phyloP scores from a whole-genome alignment of 92 coral and sea anemone genomes.

The Porites evermanni region DNA sequence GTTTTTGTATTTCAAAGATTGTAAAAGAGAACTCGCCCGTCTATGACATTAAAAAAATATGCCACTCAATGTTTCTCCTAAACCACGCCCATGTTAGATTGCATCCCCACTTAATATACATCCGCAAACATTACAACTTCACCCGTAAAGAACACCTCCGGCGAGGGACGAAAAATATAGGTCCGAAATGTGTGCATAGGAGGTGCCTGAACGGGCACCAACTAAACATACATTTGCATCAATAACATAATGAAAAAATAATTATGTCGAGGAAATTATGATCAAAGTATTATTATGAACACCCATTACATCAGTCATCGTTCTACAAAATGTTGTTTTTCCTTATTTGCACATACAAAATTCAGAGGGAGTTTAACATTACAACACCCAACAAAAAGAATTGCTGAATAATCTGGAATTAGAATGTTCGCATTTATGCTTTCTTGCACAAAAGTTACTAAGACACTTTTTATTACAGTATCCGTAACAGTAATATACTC shows the following conservation, averaged over 20 bases:
- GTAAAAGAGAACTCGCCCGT: slow-evolving; percentile 29
- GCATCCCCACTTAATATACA: neutral
- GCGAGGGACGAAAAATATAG: neutral
- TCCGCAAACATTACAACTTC: neutral
- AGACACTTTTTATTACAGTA: too few relatives aligned
- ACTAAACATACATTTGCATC: neutral
- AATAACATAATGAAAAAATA: neutral
- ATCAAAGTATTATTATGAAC: neutral
- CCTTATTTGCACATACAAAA: neutral
- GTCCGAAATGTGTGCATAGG: neutral
- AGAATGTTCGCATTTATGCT: neutral
- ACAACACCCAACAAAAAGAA: neutral
- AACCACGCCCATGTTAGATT: neutral
- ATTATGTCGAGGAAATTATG: neutral
- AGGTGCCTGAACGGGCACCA: neutral
- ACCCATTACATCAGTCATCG: too few relatives aligned
- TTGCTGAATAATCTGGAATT: neutral
- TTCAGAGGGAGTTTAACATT: neutral
- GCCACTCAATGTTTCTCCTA: slow-evolving; percentile 1
- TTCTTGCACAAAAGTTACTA: too few relatives aligned
- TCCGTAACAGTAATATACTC: too few relatives aligned
- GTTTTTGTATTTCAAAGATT: neutral
- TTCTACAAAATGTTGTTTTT: too few relatives aligned
- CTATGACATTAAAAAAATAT: neutral
- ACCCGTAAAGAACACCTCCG: neutral